A percentile compares a stretch with the other conserved stretches of the same genome.
These are phyloP conservation scores for Marcusenius ussheri DNA, from an alignment of 2,113 vertebrate genomes.

Conservation along the genomic window DNA sequence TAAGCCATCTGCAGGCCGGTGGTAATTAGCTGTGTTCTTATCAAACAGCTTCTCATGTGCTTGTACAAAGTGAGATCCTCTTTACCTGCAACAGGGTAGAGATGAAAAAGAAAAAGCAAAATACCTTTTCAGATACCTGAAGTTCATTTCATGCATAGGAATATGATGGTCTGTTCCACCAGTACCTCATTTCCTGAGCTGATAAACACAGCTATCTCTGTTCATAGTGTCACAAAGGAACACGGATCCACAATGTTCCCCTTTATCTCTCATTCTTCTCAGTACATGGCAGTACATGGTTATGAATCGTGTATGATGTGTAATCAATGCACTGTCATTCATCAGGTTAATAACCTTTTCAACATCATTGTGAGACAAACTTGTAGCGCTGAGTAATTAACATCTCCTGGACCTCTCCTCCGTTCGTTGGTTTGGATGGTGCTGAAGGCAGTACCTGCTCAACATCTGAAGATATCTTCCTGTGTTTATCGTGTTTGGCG, in stretches of 20 bases:
- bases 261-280: neutral
- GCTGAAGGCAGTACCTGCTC: neutral
- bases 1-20: neutral
- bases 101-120: neutral
- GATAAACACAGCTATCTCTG: neutral
- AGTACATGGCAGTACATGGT: neutral
- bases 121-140: neutral
- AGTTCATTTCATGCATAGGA: neutral
- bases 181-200: neutral
- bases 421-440: neutral
- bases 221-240: neutral
- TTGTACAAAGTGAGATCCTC: neutral
- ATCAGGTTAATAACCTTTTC: neutral
- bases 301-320: neutral
- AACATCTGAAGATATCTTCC: neutral
- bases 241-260: neutral
- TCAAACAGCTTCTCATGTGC: neutral
- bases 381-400: neutral
- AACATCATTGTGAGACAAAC: neutral
- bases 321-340: neutral
- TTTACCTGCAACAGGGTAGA: neutral
- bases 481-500: neutral
- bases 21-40: neutral
- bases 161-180: neutral
- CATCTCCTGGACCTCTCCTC: neutral